Evolutionary conservation across 2,888 invertebrate genomes (phyloP), one percentile per base, ranked within the genome.

Genomic region (Priocnemis perturbator): DNA sequence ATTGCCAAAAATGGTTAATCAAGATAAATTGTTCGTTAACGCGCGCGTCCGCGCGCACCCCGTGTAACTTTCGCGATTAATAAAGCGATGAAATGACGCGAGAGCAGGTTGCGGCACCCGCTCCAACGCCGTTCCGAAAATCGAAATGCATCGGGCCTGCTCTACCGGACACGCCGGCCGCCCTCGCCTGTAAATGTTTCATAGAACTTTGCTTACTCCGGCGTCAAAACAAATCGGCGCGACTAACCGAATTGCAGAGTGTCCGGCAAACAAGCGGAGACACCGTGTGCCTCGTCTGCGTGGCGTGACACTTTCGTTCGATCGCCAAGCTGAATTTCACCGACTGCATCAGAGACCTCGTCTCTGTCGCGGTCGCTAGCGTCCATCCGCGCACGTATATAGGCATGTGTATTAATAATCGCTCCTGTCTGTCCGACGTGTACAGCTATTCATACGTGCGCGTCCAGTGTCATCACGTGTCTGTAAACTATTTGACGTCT

Each of bases 301-400:
- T 26, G 4, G 21, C 21, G 53, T 53, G 23, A 53, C 53, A 53
- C 53, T 53, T 53, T 26, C 53, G 23, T 53, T 53, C 20, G 53
- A 53, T 21, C 21, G 21, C 21, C 23, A 23, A 4, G 23, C 11
- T 20, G 53, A 53, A 53, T 23, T 53, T 26, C 53, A 53, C 23
- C 53, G 53, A 53, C 23, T 20, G 53, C 53, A 53, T 37, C 37
- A 11, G 37, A 26, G n/a, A 37, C 37, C 37, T 37, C 37, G 37
- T 37, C 37, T 26, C 26, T 37, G 37, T 37, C 37, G 37, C 37
- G 37, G 11, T 2, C 14, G 37, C 23, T 15, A 21, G 21, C 21
- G 53, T 53, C 53, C 53, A 21, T 53, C 52, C 19, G 5, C 21
- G 14, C 20, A 21, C 20, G 53, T 20, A 20, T 15, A 53, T 14